Base-by-base conservation (phyloP, 2,797 vertebrate genomes). In the Thripadectes ignobilis region DNA sequence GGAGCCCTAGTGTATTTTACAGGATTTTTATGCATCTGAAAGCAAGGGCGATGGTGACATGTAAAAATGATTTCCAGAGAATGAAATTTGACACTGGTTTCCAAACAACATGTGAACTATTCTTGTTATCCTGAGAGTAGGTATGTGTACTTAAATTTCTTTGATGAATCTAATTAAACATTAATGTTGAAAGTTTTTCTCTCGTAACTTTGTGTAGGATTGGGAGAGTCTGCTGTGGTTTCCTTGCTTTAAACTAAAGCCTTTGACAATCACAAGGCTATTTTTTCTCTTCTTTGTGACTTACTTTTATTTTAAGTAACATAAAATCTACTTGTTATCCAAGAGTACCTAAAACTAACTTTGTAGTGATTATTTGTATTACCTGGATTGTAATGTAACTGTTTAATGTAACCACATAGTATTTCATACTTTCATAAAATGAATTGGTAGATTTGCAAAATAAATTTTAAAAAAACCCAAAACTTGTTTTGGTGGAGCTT, bases 371-470 rank as follows among this genome's bases (percentile, higher is more conserved):
- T 82, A 87, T 96, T 98, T 97, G 85, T 96, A 96, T 96, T 89
- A 93, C 91, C 76, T 92, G 54, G 75, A 76, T 77, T 95, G 91
- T 92, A 91, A 85, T 68, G 88, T 96, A 85, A 71, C 69, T 78
- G 80, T 93, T 92, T 89, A 72, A 74, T 95, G 96, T 96, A 94
- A 88, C 76, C 73, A 62, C 9, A 0, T 74, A 89, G 81, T 79
- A 69, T 65, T 96, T 97, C 94, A 78, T 98, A 96, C 92, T 97
- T 97, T 97, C 94, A 95, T 96, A 94, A 96, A 97, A 95, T 51
- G 43, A 95, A 92, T 10, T 91, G 77, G 73, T 97, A 96, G 84
- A 72, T 97, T 96, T 95, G 62, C 95, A 92, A 95, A 97, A 98
- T 97, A 97, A 97, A 97, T 87, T 49, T 20, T 74, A 93, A 95